phyloP scores from a whole-genome alignment of 2,888 invertebrate genomes.

The Sphaeridia pumilis region DNA sequence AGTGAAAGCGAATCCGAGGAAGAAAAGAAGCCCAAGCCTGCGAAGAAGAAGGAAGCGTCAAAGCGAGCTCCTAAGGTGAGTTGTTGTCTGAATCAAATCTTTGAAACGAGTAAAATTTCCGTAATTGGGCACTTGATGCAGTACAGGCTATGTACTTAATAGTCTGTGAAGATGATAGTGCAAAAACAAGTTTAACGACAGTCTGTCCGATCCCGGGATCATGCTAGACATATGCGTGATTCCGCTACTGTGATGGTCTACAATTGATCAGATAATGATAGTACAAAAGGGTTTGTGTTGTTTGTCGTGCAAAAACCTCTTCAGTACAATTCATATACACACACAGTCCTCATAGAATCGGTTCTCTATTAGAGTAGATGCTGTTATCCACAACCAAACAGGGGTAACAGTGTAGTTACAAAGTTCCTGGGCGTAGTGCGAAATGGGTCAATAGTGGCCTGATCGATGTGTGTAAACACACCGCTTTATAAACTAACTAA shows the following conservation, averaged over 20 bases:
- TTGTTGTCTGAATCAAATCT: not conserved
- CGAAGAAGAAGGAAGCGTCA: too few relatives aligned
- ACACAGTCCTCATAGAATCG: too few relatives aligned
- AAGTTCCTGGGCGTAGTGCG: too few relatives aligned
- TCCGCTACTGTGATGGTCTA: slow-evolving; percentile 61
- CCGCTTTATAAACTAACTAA: too few relatives aligned
- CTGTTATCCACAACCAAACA: too few relatives aligned
- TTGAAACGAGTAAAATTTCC: slow-evolving; percentile 81
- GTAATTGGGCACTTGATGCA: slow-evolving; percentile 43
- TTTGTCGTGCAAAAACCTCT: too few relatives aligned
- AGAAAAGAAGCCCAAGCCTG: slow-evolving; percentile 45
- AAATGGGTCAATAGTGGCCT: too few relatives aligned
- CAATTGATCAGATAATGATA: slow-evolving; percentile 72
- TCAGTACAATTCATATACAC: too few relatives aligned
- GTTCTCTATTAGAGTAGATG: too few relatives aligned
- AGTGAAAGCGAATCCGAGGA: slow-evolving; percentile 46
- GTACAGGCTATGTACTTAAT: slow-evolving; percentile 44
- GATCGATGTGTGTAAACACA: too few relatives aligned
- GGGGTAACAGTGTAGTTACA: too few relatives aligned
- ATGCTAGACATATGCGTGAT: slow-evolving; percentile 51
- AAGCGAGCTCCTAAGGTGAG: slow-evolving; percentile 25
- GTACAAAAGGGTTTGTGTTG: too few relatives aligned
- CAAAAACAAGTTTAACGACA: slow-evolving; percentile 38
- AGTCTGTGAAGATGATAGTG: slow-evolving; percentile 29
- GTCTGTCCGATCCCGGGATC: slow-evolving; percentile 24